These are phyloP conservation scores for Thalassarche chlororhynchos DNA, from an alignment of 2,113 vertebrate species.

Conservation along the genomic window DNA sequence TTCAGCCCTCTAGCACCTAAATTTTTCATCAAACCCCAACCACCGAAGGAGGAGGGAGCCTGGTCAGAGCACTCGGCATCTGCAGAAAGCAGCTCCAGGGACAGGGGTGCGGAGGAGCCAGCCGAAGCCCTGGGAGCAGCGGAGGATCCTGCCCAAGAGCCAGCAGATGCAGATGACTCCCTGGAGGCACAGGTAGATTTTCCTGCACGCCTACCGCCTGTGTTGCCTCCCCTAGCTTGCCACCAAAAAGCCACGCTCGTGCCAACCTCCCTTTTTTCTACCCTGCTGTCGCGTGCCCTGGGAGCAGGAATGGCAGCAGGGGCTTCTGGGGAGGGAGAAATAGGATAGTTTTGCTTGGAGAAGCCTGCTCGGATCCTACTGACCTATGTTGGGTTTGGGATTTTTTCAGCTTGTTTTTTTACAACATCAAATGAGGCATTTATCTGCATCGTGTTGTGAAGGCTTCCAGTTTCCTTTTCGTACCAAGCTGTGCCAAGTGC, in stretches of 20 bases:
- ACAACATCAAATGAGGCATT: background rate
- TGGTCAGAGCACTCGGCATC: accelerated
- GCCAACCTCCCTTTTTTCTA: background rate
- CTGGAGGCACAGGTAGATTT: background rate
- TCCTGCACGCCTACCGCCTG: accelerated
- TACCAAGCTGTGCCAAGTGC: too few species aligned
- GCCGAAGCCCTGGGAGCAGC: accelerated
- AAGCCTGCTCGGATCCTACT: background rate
- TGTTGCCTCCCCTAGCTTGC: background rate
- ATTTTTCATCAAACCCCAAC: background rate
- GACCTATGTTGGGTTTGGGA: background rate
- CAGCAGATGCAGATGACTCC: background rate
- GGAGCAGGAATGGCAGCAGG: background rate
- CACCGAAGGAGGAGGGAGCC: background rate
- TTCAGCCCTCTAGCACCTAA: background rate
- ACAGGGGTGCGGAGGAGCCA: accelerated
- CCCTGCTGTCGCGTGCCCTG: background rate
- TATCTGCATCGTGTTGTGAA: background rate
- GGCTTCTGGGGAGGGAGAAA: background rate
- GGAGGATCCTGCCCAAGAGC: background rate
- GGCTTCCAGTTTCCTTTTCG: background rate
- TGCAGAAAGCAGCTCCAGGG: background rate
- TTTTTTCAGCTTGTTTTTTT: background rate
- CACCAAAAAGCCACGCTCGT: accelerated
- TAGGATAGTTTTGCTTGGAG: background rate